phyloP scores from a whole-genome alignment of 2,888 invertebrate genomes.

The Heliconius ismenius region DNA sequence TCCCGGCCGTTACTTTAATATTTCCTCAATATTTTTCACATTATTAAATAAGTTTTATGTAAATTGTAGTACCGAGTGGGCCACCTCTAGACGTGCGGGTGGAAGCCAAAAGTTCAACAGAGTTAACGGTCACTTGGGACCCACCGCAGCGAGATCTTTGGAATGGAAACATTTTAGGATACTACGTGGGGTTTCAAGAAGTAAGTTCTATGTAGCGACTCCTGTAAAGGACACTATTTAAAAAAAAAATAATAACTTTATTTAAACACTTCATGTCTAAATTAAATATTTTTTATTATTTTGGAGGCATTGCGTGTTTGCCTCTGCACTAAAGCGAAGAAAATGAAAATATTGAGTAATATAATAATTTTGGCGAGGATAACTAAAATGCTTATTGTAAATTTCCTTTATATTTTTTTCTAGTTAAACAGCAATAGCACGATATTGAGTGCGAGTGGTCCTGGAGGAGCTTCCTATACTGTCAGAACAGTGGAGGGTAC shows the following conservation, averaged over 20 bases:
- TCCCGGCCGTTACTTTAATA: no score
- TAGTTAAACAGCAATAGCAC: conserved; percentile 76
- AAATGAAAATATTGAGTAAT: neutral
- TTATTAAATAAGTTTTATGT: conserved; percentile 35
- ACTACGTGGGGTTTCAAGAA: conserved; percentile 92
- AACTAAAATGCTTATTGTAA: neutral
- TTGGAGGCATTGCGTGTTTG: no score
- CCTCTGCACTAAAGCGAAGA: neutral
- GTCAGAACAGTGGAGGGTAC: conserved; percentile 90
- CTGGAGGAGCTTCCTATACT: conserved; percentile 83
- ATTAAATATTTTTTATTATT: no score
- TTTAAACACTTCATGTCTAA: neutral
- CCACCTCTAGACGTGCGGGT: conserved; percentile 91
- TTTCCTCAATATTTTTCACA: neutral
- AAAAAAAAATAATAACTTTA: neutral
- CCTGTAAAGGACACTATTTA: neutral
- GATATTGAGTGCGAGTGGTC: conserved; percentile 71
- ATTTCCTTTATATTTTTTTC: conserved; percentile 25
- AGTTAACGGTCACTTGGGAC: conserved; percentile 92
- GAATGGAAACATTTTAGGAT: conserved; percentile 93
- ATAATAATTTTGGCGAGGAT: neutral
- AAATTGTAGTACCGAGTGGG: conserved; percentile 88
- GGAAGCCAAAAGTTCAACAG: conserved; percentile 92
- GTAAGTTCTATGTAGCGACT: conserved; percentile 56
- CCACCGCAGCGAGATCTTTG: conserved; percentile 92